Evolutionary conservation across 2,888 invertebrate genomes (phyloP), one percentile per base, ranked within the genome.

Genomic region (Opisthograptis luteolata): DNA sequence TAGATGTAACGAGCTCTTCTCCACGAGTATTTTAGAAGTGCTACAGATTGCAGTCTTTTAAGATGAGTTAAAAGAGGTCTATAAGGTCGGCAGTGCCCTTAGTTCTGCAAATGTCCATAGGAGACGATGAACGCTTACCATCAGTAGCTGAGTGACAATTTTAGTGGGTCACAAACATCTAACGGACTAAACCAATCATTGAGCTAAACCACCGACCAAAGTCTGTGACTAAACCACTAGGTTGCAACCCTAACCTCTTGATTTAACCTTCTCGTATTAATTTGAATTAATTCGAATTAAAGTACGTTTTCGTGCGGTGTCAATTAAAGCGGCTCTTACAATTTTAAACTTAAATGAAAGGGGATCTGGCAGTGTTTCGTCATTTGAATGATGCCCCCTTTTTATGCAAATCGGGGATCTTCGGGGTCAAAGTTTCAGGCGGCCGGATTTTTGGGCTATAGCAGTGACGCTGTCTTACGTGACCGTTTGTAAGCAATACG

Each of bases 291-390:
- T 83, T 78, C 65, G 58, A 73, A 81, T 84, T 79, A 78, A 62
- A 62, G 64, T 53, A 47, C 47, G 42, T 55, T 51, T 47, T 30
- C 73, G 71, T 73, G 71, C 73, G 71, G 73, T 76, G 77, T 79
- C 87, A 84, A 87, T 85, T 85, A 84, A 81, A 76, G 64, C 75
- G 67, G 54, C 27, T 75, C 79, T 77, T 81, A 86, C 85, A 83
- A 84, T 85, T 84, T 76, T 77, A 81, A 86, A 87, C 84, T 87
- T 82, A 78, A 88, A 87, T 85, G 84, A 82, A 84, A 85, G 81
- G 77, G 80, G 79, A 78, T 78, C 76, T 70, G 66, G 70, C 64
- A 80, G 82, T 86, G 84, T 85, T 87, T 86, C 81, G 86, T 84
- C 80, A 77, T 82, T 76, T 78, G 76, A 82, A 82, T 76, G 76